A percentile compares a stretch with the other conserved stretches of the same genome.
These are phyloP conservation scores for Serinus canaria DNA, from an alignment of 2,113 vertebrate genomes.

Conservation along the genomic window DNA sequence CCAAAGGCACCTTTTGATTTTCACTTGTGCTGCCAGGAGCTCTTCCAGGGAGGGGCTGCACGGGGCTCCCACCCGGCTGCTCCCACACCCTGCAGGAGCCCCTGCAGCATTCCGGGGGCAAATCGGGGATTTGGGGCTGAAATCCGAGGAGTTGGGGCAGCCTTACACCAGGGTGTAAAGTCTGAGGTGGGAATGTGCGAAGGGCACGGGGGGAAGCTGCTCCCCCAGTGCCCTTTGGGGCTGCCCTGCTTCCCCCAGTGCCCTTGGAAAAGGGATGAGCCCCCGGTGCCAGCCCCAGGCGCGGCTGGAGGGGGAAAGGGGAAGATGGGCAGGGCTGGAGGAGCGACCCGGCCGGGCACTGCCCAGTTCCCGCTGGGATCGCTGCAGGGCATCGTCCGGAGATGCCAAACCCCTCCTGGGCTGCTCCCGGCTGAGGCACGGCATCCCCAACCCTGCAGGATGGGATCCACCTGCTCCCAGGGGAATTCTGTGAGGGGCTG, in stretches of 20 bases:
- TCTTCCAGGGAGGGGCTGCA: neutral
- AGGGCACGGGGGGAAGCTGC: neutral
- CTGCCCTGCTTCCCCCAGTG: rapidly evolving
- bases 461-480: neutral
- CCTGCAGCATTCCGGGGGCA: rapidly evolving
- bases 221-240: neutral
- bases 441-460: neutral
- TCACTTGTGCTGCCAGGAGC: neutral
- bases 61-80: neutral
- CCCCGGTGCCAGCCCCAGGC: neutral
- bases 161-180: neutral
- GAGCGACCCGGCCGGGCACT: neutral
- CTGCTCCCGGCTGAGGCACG: neutral
- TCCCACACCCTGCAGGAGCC: rapidly evolving
- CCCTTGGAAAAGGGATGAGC: rapidly evolving
- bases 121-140: too few species aligned
- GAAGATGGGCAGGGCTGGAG: neutral
- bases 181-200: neutral
- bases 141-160: rapidly evolving
- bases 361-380: rapidly evolving
- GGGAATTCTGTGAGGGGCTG: too few species aligned
- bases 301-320: neutral
- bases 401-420: neutral
- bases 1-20: neutral
- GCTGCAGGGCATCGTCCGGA: rapidly evolving